Base-by-base conservation (phyloP, 2,113 vertebrate genomes). In the Monarcha castaneiventris region DNA sequence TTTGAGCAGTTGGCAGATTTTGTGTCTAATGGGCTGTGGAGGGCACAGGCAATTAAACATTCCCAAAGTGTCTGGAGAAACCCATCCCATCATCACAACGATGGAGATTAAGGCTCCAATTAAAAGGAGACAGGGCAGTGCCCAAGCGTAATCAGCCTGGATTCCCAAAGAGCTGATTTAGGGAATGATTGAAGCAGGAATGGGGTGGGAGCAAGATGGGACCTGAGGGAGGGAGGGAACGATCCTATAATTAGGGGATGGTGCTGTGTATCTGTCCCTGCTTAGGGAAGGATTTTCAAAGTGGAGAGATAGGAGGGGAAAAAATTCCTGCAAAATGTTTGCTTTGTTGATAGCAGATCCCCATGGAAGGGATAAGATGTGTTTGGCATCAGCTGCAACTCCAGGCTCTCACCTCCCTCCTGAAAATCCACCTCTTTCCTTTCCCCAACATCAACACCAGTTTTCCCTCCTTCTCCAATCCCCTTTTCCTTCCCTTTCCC, bases 71-170 rank as follows among this genome's bases (percentile, higher is more conserved):
- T 94, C 80, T 83, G 94, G 94, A 64, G 63, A 73, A 94, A 91
- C 83, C 94, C 12, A 97, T 93, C 16, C 26, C 82, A 67, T 96
- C 93, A 93, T 89, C 74, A 52, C 35, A 66, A 74, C n/a, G 1
- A 59, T 6, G 23, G 92, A 96, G 89, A 97, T 96, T 96, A 95
- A 95, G 56, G 67, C 63, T 78, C 67, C 93, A 97, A 95, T 97
- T 96, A 97, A 96, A 87, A 92, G 76, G 76, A 92, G 95, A 92
- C 83, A 55, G 85, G 77, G 85, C 63, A 71, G 92, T 89, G 93
- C 66, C 87, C 91, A 93, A 89, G 72, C 44, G 1, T 68, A 88
- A 88, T 89, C 84, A 55, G 63, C 56, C 43, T 22, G 43, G 54
- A 22, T 9, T 96, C 94, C 91, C 69, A 43, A 62, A 84, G 63